Percentiles rank a stretch among this genome's conserved stretches.
Evolutionary conservation across 2,113 vertebrate species (phyloP).

Genomic region (Antechinus flavipes): DNA sequence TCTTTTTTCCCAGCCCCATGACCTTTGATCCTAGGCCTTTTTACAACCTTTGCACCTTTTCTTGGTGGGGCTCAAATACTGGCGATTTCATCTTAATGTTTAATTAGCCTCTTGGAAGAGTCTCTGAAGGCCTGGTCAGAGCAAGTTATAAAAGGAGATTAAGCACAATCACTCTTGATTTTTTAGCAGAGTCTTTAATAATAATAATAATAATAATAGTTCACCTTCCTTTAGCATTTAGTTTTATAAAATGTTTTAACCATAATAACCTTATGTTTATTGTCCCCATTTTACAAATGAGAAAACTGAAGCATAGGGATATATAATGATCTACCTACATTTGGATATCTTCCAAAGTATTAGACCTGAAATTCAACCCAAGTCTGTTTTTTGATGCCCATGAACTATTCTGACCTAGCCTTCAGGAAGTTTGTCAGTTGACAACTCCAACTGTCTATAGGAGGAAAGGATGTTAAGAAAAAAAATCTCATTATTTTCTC

Average conservation of each 20-base stretch:
- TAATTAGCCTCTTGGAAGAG: background rate
- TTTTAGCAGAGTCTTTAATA: background rate
- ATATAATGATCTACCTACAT: background rate
- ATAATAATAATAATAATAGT: background rate
- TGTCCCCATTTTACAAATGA: background rate
- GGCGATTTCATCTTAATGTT: background rate
- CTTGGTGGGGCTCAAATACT: background rate
- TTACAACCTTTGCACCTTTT: background rate
- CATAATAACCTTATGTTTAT: background rate
- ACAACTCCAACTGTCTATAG: background rate
- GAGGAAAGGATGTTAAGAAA: background rate
- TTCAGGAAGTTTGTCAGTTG: background rate
- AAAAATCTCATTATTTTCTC: background rate
- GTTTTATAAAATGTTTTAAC: background rate
- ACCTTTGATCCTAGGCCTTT: background rate
- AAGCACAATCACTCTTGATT: background rate
- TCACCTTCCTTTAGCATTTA: background rate
- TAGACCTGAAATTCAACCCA: background rate
- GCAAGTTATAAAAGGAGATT: background rate
- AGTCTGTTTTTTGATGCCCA: background rate
- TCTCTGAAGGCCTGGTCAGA: constrained; percentile 18
- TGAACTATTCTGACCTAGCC: background rate
- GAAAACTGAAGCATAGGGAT: background rate
- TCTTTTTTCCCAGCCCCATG: background rate
- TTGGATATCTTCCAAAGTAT: background rate